Percentiles rank a stretch among this genome's conserved stretches.
These are phyloP conservation scores for Drosophila repleta DNA, from an alignment of 1,140 invertebrate species.

Conservation along the genomic window DNA sequence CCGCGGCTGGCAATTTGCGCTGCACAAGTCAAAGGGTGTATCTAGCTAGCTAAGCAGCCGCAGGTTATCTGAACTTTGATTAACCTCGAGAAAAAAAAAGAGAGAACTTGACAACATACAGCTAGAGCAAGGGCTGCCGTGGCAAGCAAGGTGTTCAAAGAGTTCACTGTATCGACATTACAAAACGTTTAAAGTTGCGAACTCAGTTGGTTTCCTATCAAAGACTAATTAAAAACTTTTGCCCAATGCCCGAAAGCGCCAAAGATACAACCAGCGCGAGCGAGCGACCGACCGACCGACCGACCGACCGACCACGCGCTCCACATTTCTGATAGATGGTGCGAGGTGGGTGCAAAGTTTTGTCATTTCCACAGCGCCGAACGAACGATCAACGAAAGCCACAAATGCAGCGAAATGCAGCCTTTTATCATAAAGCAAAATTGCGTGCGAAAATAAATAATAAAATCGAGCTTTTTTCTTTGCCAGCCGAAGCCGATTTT, in stretches of 20 bases:
- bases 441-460: conserved; percentile 18
- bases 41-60: conserved; percentile 40
- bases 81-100: conserved; percentile 45
- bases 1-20: conserved; percentile 41
- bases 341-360: conserved; percentile 63
- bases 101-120: conserved; percentile 35
- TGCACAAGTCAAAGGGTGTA: conserved; percentile 9
- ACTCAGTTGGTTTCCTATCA: conserved; percentile 75
- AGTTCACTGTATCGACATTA: conserved; percentile 33
- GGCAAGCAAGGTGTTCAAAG: neutral
- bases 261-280: conserved; percentile 44
- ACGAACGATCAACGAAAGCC: conserved; percentile 43
- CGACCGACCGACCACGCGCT: too few relatives aligned
- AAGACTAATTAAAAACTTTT: conserved; percentile 81
- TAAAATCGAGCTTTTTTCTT: conserved; percentile 9
- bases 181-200: conserved; percentile 50
- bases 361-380: conserved; percentile 64
- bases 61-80: conserved; percentile 74
- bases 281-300: too few relatives aligned
- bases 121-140: neutral
- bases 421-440: conserved; percentile 58
- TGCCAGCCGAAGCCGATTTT: neutral
- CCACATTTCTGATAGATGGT: neutral
- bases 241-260: conserved; percentile 62
- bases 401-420: conserved; percentile 39